A percentile compares a stretch with the other conserved stretches of the same genome.
These are phyloP conservation scores for Anomalospiza imberbis DNA, from an alignment of 2,797 vertebrate species.

Conservation along the genomic window DNA sequence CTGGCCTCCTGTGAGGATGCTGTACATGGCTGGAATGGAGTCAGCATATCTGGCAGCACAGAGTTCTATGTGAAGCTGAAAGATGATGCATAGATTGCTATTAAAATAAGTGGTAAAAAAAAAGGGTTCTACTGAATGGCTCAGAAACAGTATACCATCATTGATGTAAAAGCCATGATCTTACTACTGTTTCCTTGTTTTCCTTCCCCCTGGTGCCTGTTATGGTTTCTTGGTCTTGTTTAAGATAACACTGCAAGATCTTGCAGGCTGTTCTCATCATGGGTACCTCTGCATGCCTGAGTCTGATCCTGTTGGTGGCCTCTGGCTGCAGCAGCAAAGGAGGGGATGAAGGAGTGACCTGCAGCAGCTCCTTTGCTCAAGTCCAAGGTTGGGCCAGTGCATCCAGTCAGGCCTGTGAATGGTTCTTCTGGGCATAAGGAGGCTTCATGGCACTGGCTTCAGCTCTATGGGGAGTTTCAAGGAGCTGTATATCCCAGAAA, in stretches of 20 bases:
- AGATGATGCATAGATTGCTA: constrained; percentile 10
- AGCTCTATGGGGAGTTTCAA: background rate
- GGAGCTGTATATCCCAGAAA: background rate
- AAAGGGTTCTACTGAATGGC: background rate
- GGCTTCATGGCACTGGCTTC: background rate
- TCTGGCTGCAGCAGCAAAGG: background rate
- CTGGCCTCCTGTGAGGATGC: constrained; percentile 35
- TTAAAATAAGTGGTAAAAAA: constrained; percentile 10
- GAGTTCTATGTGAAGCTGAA: background rate
- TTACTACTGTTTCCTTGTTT: constrained; percentile 18
- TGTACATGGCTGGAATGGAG: constrained; percentile 32
- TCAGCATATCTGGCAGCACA: constrained; percentile 40
- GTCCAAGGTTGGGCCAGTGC: background rate
- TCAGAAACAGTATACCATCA: background rate
- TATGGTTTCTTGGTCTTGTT: background rate
- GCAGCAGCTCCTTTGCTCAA: background rate
- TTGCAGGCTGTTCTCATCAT: background rate
- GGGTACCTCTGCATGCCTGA: background rate
- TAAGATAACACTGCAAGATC: background rate
- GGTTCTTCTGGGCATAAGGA: background rate
- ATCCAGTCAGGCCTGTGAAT: background rate
- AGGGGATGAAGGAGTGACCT: background rate
- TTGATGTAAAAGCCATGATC: background rate
- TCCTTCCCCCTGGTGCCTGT: background rate
- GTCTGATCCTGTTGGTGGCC: background rate